Percentiles rank a stretch among this genome's conserved stretches.
Conservation (phyloP, 2,888 invertebrate genomes). For the Himalopsyche anomala region DNA sequence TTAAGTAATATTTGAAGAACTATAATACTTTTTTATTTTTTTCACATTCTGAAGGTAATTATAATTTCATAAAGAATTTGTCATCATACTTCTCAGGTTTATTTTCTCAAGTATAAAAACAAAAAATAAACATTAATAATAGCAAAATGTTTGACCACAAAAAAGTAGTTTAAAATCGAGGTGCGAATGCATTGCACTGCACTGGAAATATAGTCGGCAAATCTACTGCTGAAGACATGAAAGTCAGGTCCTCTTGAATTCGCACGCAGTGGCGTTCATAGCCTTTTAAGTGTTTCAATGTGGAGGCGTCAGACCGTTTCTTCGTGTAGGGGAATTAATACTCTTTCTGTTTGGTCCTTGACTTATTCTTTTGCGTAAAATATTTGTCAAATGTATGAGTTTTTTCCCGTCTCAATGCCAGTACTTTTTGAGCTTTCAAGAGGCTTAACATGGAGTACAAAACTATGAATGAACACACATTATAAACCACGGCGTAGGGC, state of each 20-base stretch:
- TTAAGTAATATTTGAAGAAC: too few relatives aligned
- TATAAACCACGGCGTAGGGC: too few relatives aligned
- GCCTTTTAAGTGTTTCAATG: constrained; percentile 40
- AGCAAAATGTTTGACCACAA: too few relatives aligned
- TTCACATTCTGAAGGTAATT: too few relatives aligned
- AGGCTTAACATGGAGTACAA: neutral
- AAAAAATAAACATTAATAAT: too few relatives aligned
- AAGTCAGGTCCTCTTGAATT: constrained; percentile 36
- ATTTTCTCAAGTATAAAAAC: too few relatives aligned
- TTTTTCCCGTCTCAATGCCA: neutral
- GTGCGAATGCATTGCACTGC: neutral
- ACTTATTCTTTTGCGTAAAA: constrained; percentile 22
- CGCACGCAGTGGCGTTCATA: constrained; percentile 39
- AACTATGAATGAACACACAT: too few relatives aligned
- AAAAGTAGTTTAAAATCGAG: too few relatives aligned
- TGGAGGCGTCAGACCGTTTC: constrained; percentile 16
- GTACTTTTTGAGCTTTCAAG: neutral
- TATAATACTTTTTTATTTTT: too few relatives aligned
- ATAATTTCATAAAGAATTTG: too few relatives aligned
- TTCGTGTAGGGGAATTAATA: constrained; percentile 47
- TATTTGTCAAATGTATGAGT: constrained; percentile 26
- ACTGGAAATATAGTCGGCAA: neutral
- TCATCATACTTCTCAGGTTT: too few relatives aligned
- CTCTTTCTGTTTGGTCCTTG: constrained; percentile 15
- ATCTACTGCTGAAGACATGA: neutral